These are phyloP conservation scores for Limosa lapponica DNA, from an alignment of 2,797 vertebrate species.

Conservation along the genomic window DNA sequence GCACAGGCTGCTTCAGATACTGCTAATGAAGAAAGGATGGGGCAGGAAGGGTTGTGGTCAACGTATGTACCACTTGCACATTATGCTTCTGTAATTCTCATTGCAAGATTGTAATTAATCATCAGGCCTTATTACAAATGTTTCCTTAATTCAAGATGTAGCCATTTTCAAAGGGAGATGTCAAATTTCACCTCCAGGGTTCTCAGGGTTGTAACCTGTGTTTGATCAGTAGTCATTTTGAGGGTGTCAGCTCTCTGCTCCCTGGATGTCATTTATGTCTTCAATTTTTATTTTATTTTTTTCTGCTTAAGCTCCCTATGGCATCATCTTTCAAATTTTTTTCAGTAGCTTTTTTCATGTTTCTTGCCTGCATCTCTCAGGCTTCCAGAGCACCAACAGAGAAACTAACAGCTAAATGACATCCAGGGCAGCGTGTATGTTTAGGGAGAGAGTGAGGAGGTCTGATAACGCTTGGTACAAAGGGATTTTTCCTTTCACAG, in stretches of 20 bases:
- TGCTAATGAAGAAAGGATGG: background rate
- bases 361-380: background rate
- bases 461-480: background rate
- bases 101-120: background rate
- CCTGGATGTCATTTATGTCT: background rate
- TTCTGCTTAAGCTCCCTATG: background rate
- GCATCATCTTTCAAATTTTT: background rate
- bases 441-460: background rate
- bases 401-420: background rate
- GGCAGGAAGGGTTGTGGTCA: background rate
- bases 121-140: background rate
- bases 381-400: background rate
- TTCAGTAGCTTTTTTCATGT: background rate
- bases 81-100: background rate
- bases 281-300: accelerated
- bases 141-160: background rate
- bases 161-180: background rate
- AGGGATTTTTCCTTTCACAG: background rate
- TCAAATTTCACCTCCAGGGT: background rate
- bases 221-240: background rate
- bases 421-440: background rate
- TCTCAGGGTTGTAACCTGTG: background rate
- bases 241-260: background rate
- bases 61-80: background rate
- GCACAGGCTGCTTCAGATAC: accelerated